These are phyloP conservation scores for Vandiemenella viatica DNA, from an alignment of 2,888 invertebrate genomes.

Conservation along the genomic window DNA sequence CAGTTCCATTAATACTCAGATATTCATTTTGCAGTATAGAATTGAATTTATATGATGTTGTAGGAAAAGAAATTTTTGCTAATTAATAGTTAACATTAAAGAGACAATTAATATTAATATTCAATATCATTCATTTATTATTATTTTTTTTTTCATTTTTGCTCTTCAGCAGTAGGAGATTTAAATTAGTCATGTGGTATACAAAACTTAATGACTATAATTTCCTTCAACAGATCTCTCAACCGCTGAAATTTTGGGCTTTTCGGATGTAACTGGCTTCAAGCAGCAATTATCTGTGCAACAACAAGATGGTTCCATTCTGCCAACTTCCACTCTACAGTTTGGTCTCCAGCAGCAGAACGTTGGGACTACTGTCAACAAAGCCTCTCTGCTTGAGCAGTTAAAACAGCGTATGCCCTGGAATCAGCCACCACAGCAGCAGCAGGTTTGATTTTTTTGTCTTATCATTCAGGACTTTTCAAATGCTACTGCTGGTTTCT, in stretches of 20 bases:
- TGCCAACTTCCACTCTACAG: conserved; percentile 3
- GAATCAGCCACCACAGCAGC: conserved; percentile 37
- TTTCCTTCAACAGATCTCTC: conserved; percentile 14
- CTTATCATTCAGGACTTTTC: no score
- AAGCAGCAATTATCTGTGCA: neutral
- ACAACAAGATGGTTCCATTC: conserved; percentile 5
- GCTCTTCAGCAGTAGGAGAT: no score
- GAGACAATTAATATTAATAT: no score
- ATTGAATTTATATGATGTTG: no score
- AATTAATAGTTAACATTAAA: no score
- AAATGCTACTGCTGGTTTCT: neutral
- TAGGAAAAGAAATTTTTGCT: no score
- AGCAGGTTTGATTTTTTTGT: no score
- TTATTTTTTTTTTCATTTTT: no score
- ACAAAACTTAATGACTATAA: neutral
- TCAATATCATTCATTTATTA: no score
- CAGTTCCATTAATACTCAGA: no score
- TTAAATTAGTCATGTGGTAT: no score
- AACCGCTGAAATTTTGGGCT: conserved; percentile 22
- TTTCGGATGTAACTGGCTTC: conserved; percentile 20
- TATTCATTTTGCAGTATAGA: no score
- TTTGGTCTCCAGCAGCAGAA: neutral
- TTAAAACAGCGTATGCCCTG: conserved; percentile 65
- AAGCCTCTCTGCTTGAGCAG: conserved; percentile 57
- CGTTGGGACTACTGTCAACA: conserved; percentile 3